Evolutionary conservation across 2,888 invertebrate genomes (phyloP).

Genomic region (Amiota communis): DNA sequence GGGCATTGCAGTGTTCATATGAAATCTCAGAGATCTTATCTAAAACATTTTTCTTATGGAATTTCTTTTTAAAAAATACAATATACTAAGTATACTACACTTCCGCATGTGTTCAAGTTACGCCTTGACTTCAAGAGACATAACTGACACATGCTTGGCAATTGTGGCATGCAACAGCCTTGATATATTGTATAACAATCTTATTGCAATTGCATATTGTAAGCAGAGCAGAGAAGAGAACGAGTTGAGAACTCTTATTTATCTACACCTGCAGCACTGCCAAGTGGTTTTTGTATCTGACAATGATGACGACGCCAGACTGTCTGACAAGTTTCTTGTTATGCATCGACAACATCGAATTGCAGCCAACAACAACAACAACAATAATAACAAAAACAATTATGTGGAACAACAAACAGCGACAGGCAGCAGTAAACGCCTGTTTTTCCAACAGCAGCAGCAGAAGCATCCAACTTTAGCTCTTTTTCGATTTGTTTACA

Average conservation of each 20-base stretch:
- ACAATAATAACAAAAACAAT: not conserved
- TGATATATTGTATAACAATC: constrained; percentile 1
- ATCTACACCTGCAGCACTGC: constrained; percentile 26
- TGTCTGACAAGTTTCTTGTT: constrained; percentile 34
- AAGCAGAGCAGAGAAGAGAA: too few relatives aligned
- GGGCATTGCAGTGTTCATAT: too few relatives aligned
- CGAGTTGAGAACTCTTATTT: not conserved
- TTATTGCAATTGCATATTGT: too few relatives aligned
- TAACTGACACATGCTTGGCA: constrained; percentile 17
- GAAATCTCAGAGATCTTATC: too few relatives aligned
- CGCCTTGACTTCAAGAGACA: not conserved
- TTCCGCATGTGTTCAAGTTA: too few relatives aligned
- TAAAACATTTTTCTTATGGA: too few relatives aligned
- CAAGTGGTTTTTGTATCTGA: constrained; percentile 23
- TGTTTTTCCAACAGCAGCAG: not conserved
- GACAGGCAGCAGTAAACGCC: constrained; percentile 5
- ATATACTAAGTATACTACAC: too few relatives aligned
- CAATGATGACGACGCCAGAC: constrained; percentile 27
- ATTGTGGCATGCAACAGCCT: constrained; percentile 25
- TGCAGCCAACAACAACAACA: constrained; percentile 3
- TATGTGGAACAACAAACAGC: constrained; percentile 5
- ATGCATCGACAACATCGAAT: not conserved
- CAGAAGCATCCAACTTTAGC: not conserved
- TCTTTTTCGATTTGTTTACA: constrained; percentile 33
- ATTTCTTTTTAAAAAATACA: too few relatives aligned